Evolutionary conservation across 2,113 vertebrate species (phyloP).

Genomic region (Struthio camelus): DNA sequence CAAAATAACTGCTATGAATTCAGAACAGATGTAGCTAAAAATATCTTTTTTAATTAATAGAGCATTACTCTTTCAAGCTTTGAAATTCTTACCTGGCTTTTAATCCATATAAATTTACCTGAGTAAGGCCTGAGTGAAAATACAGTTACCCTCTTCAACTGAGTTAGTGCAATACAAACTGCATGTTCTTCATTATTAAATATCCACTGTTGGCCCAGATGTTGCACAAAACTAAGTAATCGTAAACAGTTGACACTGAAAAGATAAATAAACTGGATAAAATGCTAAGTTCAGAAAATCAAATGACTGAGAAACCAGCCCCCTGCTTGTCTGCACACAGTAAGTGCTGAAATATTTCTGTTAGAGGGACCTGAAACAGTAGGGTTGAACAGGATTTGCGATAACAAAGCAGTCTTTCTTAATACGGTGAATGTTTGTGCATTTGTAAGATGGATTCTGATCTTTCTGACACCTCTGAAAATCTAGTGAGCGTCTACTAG

Average conservation of each 20-base stretch:
- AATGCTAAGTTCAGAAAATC: not conserved
- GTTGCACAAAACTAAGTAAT: not conserved
- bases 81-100: not conserved
- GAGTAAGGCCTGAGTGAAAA: not conserved
- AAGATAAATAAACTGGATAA: not conserved
- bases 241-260: not conserved
- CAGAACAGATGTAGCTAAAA: constrained; percentile 23
- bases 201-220: too few relatives aligned
- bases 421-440: not conserved
- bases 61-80: not conserved
- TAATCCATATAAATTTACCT: not conserved
- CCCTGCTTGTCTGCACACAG: not conserved
- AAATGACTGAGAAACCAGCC: not conserved
- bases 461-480: not conserved
- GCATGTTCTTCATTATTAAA: not conserved
- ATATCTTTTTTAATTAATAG: not conserved
- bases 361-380: not conserved
- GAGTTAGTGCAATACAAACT: not conserved
- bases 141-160: not conserved
- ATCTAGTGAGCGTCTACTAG: not conserved
- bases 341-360: not conserved
- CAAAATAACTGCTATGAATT: not conserved
- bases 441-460: not conserved
- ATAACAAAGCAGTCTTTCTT: not conserved
- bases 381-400: not conserved